Percentiles rank a stretch among this genome's conserved stretches.
Evolutionary conservation across 2,113 vertebrate genomes (phyloP).

Genomic region (Apeltes quadracus): DNA sequence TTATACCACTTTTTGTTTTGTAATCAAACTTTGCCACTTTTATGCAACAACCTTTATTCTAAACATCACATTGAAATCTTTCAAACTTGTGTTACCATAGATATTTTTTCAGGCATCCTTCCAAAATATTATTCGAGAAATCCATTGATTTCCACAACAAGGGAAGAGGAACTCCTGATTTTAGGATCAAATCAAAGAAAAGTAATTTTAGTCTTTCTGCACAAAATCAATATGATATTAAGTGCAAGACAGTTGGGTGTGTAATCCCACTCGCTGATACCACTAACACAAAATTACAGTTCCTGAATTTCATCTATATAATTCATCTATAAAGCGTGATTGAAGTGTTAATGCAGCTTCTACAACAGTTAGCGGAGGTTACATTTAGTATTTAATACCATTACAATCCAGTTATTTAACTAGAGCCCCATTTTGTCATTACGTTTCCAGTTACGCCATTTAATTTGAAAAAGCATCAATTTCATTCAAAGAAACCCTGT

Average conservation of each 20-base stretch:
- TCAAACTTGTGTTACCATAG: not conserved
- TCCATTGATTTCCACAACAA: not conserved
- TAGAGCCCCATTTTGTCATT: not conserved
- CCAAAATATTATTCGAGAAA: not conserved
- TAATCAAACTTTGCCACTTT: no score
- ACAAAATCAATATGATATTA: not conserved
- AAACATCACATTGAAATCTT: not conserved
- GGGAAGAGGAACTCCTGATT: not conserved
- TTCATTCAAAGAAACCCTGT: not conserved
- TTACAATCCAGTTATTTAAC: not conserved
- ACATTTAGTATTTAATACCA: not conserved
- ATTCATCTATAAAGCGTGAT: not conserved
- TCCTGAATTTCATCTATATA: no score
- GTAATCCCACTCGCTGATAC: not conserved
- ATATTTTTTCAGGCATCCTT: not conserved
- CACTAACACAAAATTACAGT: not conserved
- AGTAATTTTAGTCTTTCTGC: not conserved
- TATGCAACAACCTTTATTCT: no score
- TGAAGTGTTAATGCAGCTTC: not conserved
- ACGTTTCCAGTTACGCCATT: not conserved
- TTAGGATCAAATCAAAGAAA: not conserved
- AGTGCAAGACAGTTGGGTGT: not conserved
- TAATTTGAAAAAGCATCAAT: not conserved
- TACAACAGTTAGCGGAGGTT: not conserved
- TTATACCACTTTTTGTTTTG: not conserved